Base-by-base conservation (phyloP, 2,797 vertebrate genomes). In the Sebastes cheni region DNA sequence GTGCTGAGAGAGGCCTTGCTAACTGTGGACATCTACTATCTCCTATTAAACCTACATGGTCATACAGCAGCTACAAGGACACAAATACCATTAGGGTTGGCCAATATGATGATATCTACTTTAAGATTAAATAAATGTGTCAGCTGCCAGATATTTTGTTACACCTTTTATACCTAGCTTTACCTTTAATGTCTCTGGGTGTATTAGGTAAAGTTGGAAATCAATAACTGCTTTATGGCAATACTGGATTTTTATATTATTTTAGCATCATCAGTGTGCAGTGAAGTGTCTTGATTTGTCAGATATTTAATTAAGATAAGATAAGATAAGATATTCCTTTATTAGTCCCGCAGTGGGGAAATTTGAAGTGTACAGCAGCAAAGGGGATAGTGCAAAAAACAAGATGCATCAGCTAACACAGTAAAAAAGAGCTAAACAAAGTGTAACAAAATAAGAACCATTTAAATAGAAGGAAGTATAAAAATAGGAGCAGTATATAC, bases 391-490 rank as follows among this genome's bases (percentile, higher is more conserved):
- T 39, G 36, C 36, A 39, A 39, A 39, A 39, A 39, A 39, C 36
- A 14, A 39, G 13, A 39, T 0, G 36, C 36, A 39, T 14, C 36
- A 39, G 12, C 36, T 39, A 39, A 14, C 36, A 39, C 36, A 39
- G 12, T 39, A 13, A 12, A 12, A 39, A 39, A 39, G 36, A 13
- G 36, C 36, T 39, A 39, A 14, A 14, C 36, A 39, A 39, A 39
- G 36, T 39, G 36, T 39, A 0, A 39, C 36, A 39, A 39, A 39
- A 39, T 39, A 0, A 0, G 36, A 39, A 39, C 36, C 36, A 39
- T 39, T 39, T 14, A 39, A 39, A 14, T 39, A 14, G 13, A 39
- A 14, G 0, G 0, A 36, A 2, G 36, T 39, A 39, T 14, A 39
- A 39, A 39, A 14, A 39, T 14, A 39, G 36, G 36, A 39, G 36